Conservation (phyloP, 2,888 invertebrate species). For the Catotricha subobsoleta region DNA sequence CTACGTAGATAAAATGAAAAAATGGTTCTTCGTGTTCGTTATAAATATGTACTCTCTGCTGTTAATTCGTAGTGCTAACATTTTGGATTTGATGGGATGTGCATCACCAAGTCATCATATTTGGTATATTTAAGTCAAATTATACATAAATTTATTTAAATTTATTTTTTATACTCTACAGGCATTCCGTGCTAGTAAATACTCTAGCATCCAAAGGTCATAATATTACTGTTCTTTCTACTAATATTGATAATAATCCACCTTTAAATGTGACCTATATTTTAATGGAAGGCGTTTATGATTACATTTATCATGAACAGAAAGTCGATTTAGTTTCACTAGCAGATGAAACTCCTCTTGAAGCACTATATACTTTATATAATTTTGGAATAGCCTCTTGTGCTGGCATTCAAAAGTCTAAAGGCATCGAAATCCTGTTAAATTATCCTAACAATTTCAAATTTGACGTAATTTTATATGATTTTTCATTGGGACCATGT, state of each 20-base stretch:
- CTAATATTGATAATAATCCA: conserved; percentile 14
- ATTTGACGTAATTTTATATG: conserved; percentile 22
- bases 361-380: neutral
- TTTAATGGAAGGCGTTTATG: conserved; percentile 17
- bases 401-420: neutral
- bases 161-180: neutral
- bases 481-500: conserved; percentile 19
- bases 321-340: neutral
- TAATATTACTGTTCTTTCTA: conserved; percentile 14
- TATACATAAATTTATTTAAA: neutral
- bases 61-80: conserved; percentile 10
- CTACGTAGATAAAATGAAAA: no score
- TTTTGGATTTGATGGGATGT: conserved; percentile 7
- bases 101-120: conserved; percentile 10
- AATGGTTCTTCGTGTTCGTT: no score
- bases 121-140: conserved; percentile 6
- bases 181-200: conserved; percentile 8
- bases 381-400: neutral
- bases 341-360: neutral
- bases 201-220: conserved; percentile 11
- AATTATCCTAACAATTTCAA: conserved; percentile 18
- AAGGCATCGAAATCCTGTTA: conserved; percentile 10
- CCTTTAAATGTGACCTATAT: conserved; percentile 16
- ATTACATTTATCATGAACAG: neutral
- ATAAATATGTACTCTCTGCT: no score